These are phyloP conservation scores for Gavia stellata DNA, from an alignment of 2,113 vertebrate species.

Conservation along the genomic window DNA sequence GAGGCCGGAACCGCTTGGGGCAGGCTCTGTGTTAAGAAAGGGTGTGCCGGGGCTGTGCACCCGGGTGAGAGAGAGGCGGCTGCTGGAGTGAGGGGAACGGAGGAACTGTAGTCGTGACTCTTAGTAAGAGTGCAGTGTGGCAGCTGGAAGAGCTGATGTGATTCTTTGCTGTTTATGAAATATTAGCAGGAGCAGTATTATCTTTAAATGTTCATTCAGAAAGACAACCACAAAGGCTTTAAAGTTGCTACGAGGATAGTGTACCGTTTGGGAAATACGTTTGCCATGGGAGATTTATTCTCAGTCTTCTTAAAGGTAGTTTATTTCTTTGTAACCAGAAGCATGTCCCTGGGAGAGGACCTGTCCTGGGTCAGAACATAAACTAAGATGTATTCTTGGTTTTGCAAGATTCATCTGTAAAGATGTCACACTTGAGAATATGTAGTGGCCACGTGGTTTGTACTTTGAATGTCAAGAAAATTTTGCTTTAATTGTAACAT, in stretches of 20 bases:
- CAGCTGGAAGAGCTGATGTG: not conserved
- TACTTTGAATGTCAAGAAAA: not conserved
- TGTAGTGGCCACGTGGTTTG: not conserved
- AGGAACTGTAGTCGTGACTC: accelerated
- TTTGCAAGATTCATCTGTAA: not conserved
- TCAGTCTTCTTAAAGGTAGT: not conserved
- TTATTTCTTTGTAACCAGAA: not conserved
- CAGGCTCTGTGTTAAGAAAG: accelerated
- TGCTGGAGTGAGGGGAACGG: accelerated
- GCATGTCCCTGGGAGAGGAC: not conserved
- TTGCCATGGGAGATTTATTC: not conserved
- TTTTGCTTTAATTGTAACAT: not conserved
- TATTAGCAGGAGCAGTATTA: accelerated
- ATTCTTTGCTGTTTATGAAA: accelerated
- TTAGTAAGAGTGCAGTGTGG: accelerated
- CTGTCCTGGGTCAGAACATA: not conserved
- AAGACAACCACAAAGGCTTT: not conserved
- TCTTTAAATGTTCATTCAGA: not conserved
- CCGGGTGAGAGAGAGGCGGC: not conserved
- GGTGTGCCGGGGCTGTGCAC: accelerated
- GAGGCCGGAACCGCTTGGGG: accelerated
- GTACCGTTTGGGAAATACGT: accelerated
- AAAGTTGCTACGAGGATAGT: accelerated
- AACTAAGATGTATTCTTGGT: not conserved
- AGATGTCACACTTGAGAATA: not conserved